Base-by-base conservation (phyloP, 92 coral and sea anemone genomes). In the Umimayanthus kanabou region DNA sequence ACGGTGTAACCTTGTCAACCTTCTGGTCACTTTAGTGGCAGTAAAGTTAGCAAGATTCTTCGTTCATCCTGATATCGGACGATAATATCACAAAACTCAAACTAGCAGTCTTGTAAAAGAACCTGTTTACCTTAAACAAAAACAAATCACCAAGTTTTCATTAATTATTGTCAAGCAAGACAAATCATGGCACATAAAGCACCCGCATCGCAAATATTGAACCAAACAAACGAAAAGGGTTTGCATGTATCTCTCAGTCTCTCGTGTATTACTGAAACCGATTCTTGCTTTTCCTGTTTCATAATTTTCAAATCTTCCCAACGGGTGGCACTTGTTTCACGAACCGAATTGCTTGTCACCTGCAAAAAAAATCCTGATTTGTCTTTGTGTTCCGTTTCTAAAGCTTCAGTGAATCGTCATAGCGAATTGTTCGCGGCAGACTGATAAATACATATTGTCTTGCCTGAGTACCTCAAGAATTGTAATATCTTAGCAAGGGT, bases 111-210 rank as follows among this genome's bases (percentile, higher is more conserved):
- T 28, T 79, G 70, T 29, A 18, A 66, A 45, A 66, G 39, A 23
- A 29, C 39, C 15, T 82, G 86, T 82, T 82, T 82, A 82, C 86
- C 25, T 82, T 69, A 22, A 22, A 39, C 57, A 69, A 25, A 66
- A 71, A 66, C 40, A 49, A 47, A 67, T 45, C 86, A 71, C 39
- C 25, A 9, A 82, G 75, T 81, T 69, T 82, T 82, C 77, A 82
- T 82, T 82, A 82, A 82, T 82, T 82, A 82, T 49, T 49, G 77
- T 45, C 58, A 82, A 66, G 40, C 28, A 66, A 25, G 55, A 64
- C 85, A 81, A 25, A 5, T 66, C 86, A 9, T 5, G 4, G 76
- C 50, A 69, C 13, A 67, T 67, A 33, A 40, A 82, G 64, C 58
- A 39, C 49, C 37, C 37, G 50, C 15, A 81, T 39, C 1, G 73